Conservation (phyloP, 1,140 invertebrate genomes). For the Limonius californicus region DNA sequence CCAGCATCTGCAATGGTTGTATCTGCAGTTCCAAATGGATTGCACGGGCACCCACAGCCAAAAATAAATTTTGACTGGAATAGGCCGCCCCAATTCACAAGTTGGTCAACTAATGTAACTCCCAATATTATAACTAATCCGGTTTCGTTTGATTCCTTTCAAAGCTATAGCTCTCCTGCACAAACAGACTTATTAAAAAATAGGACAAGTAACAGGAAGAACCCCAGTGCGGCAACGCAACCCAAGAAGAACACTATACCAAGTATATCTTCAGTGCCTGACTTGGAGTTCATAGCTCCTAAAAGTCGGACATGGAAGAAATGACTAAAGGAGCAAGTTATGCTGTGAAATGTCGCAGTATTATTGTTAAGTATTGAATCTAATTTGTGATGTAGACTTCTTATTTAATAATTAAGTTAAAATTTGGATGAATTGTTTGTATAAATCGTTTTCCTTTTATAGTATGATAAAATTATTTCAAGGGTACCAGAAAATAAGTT, state of each 20-base stretch:
- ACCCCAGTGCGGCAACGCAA: background rate
- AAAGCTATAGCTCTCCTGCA: slow-evolving; percentile 16
- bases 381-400: slow-evolving; percentile 11
- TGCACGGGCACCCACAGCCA: slow-evolving; percentile 4
- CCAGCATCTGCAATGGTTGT: slow-evolving; percentile 28
- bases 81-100: slow-evolving; percentile 15
- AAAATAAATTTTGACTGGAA: slow-evolving; percentile 3
- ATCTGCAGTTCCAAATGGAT: background rate
- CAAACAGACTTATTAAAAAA: background rate
- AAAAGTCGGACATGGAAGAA: slow-evolving; percentile 37
- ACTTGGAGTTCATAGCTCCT: slow-evolving; percentile 50
- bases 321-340: slow-evolving; percentile 44
- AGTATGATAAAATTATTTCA: no score
- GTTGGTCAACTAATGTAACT: slow-evolving; percentile 20
- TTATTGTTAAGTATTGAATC: background rate
- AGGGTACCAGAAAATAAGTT: no score
- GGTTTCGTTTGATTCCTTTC: slow-evolving; percentile 26
- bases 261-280: slow-evolving; percentile 48
- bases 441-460: slow-evolving; percentile 3
- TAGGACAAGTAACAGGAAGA: slow-evolving; percentile 18
- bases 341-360: slow-evolving; percentile 29
- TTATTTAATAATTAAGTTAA: no score
- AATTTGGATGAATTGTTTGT: background rate
- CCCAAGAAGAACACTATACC: slow-evolving; percentile 39
- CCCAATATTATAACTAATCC: slow-evolving; percentile 39